Conservation (phyloP, 30 jellyfish, hydroid and myxozoan species). For the Chrysaora quinquecirrha region DNA sequence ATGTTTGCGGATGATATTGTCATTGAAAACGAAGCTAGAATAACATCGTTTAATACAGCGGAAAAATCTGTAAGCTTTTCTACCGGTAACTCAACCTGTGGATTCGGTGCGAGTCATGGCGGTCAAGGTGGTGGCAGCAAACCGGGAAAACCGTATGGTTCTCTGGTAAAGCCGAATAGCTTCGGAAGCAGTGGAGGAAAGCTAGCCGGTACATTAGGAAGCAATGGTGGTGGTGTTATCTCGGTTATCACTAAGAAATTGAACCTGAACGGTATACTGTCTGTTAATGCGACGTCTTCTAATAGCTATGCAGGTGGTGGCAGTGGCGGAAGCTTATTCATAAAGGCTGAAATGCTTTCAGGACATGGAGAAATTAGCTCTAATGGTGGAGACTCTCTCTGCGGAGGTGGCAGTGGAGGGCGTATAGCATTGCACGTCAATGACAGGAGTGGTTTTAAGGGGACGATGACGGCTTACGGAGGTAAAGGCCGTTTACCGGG, state of each 20-base stretch:
- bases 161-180: conserved; percentile 37
- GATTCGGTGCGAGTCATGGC: conserved; percentile 73
- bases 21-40: conserved; percentile 37
- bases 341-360: conserved; percentile 27
- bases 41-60: conserved; percentile 24
- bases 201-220: conserved; percentile 1
- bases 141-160: conserved; percentile 48
- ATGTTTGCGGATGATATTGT: conserved; percentile 22
- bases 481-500: conserved; percentile 61
- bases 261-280: conserved; percentile 25
- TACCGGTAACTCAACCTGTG: conserved; percentile 51
- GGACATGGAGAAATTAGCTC: conserved; percentile 67
- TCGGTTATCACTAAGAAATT: conserved; percentile 1
- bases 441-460: conserved; percentile 43
- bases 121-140: conserved; percentile 65
- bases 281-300: conserved; percentile 27
- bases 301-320: conserved; percentile 56
- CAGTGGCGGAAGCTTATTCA: conserved; percentile 63
- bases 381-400: conserved; percentile 53
- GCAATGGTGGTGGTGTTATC: conserved; percentile 58
- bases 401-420: conserved; percentile 82
- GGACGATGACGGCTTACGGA: conserved; percentile 53
- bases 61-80: conserved; percentile 39
- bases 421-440: conserved; percentile 57
- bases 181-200: conserved; percentile 70